Evolutionary conservation across 2,888 invertebrate species (phyloP), one percentile per base, ranked within the genome.

Genomic region (Pristionchus mayeri): DNA sequence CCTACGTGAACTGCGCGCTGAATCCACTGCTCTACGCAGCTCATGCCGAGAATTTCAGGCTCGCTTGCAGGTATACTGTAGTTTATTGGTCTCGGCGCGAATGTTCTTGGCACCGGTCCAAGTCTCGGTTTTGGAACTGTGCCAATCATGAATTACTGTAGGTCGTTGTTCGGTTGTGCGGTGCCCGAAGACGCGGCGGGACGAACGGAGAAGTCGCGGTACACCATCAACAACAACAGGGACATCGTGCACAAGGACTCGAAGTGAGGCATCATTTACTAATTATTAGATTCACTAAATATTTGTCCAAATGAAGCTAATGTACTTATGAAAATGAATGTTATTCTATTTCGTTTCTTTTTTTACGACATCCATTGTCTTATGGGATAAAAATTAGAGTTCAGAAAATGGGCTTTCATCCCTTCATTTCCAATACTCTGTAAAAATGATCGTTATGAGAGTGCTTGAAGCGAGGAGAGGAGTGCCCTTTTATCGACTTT

Each of bases 1-100:
- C 92, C 18, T 92, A 92, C 85, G 87, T 92, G 54, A 92, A 92
- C 86, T 92, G 92, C 85, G 91, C 92, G 27, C 86, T 92, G n/a
- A 92, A 92, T 82, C 92, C 92, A 6, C 86, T 92, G 27, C 85
- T 92, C 2, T 92, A 92, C 83, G 92, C 91, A 0, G 89, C 87
- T 16, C 85, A 90, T 48, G 91, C 92, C 16, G 92, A 92, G 85
- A 92, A 92, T 85, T 92, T 92, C 87, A 88, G 91, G 9, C 87
- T 86, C 16, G 92, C 92, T 9, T 92, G 91, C 88, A 88, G 90
- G 67, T 90, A n/a, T 89, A 7, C 21, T 16, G 16, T 4, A 7
- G 16, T 18, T 21, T 54, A 4, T 18, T 21, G n/a, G n/a, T 89
- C 16, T 4, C 9, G 16, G 4, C 16, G 16, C n/a, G n/a, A n/a